Conservation (phyloP, 1,140 invertebrate species). For the Coenobita brevimanus region DNA sequence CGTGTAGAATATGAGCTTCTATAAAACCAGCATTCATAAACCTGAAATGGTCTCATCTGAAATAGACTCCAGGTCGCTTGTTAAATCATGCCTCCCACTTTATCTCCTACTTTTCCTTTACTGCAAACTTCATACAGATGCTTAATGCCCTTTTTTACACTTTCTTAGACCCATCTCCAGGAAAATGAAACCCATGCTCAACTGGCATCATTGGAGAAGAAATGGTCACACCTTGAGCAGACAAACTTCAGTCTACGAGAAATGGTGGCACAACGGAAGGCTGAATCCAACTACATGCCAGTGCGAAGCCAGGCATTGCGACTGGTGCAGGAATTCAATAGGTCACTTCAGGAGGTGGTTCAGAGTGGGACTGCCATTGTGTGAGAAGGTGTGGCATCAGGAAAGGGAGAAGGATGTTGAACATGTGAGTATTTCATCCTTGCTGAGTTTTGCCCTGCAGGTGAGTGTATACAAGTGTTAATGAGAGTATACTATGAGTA, state of each 20-base stretch:
- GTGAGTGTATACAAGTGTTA: too few relatives aligned
- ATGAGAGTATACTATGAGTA: too few relatives aligned
- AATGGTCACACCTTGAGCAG: conserved; percentile 80
- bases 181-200: conserved; percentile 82
- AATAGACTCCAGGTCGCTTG: too few relatives aligned
- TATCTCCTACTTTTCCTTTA: too few relatives aligned
- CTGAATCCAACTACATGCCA: conserved; percentile 80
- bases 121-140: neutral
- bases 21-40: too few relatives aligned
- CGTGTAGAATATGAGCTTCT: too few relatives aligned
- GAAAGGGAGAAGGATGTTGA: conserved; percentile 6
- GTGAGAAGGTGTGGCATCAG: too few relatives aligned
- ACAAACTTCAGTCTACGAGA: conserved; percentile 80
- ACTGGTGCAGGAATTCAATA: conserved; percentile 65
- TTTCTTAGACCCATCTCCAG: conserved; percentile 77
- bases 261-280: conserved; percentile 79
- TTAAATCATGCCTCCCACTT: too few relatives aligned
- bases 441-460: too few relatives aligned
- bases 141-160: conserved; percentile 54
- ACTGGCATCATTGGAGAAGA: conserved; percentile 79
- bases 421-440: too few relatives aligned
- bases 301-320: conserved; percentile 75
- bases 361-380: conserved; percentile 50
- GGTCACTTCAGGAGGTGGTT: conserved; percentile 59
- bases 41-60: too few relatives aligned